phyloP scores from a whole-genome alignment of 2,113 vertebrate genomes.

The Oncorhynchus masou region DNA sequence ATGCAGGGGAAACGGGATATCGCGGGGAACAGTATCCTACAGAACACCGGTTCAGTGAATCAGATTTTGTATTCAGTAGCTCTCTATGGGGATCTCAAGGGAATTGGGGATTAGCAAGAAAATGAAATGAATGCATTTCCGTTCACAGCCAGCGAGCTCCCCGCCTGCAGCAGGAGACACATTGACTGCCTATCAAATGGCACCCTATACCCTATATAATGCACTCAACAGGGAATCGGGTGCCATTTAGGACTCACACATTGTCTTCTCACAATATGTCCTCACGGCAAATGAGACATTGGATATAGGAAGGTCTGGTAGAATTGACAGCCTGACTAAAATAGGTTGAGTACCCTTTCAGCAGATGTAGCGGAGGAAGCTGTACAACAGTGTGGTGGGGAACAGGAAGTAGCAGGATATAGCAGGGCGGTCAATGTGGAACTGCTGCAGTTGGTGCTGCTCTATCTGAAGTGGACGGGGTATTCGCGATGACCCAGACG shows the following conservation, averaged over 20 bases:
- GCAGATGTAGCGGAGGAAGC: constrained; percentile 7
- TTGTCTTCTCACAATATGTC: not conserved
- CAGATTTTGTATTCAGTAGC: constrained; percentile 63
- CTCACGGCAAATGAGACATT: constrained; percentile 17
- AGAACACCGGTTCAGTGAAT: not conserved
- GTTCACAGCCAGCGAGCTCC: constrained; percentile 46
- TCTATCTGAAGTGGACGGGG: not conserved
- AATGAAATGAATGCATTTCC: constrained; percentile 61
- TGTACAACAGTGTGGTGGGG: not conserved
- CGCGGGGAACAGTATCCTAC: constrained; percentile 5
- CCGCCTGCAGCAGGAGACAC: constrained; percentile 56
- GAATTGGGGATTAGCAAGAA: constrained; percentile 62
- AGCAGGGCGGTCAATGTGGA: not conserved
- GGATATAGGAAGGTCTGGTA: not conserved
- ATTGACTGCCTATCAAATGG: not conserved
- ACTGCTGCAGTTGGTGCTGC: constrained; percentile 14
- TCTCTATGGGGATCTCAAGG: constrained; percentile 53
- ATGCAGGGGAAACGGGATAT: constrained; percentile 7
- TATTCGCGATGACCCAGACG: not conserved
- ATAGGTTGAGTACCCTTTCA: not conserved
- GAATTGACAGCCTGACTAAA: not conserved
- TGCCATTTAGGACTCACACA: no score
- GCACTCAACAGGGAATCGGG: no score
- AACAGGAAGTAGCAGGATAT: not conserved
- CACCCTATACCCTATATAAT: no score